These are phyloP conservation scores for Dyspetes luteomarginatus DNA, from an alignment of 2,888 invertebrate genomes.

Conservation along the genomic window DNA sequence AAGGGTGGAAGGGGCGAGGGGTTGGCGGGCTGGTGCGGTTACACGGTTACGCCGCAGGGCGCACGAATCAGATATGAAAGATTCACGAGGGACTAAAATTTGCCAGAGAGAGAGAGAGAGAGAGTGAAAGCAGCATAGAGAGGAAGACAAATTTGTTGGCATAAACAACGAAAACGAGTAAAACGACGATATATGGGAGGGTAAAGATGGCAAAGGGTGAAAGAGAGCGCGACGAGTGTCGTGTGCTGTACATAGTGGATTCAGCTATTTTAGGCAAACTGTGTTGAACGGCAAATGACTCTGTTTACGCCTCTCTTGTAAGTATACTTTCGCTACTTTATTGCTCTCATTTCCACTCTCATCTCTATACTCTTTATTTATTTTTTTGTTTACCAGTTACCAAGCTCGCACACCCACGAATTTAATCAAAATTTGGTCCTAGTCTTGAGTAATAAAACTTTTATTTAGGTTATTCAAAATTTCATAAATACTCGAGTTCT, in stretches of 20 bases:
- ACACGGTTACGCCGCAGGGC: slow-evolving; percentile 39
- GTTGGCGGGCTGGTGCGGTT: background rate
- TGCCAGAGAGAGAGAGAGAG: background rate
- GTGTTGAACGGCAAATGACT: slow-evolving; percentile 32
- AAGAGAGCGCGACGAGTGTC: slow-evolving; percentile 26
- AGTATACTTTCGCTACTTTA: background rate
- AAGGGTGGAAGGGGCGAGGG: background rate
- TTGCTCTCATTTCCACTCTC: background rate
- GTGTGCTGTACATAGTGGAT: background rate
- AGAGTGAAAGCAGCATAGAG: background rate
- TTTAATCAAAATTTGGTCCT: no score
- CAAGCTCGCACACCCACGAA: no score
- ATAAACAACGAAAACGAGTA: slow-evolving; percentile 39
- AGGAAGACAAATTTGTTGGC: slow-evolving; percentile 48
- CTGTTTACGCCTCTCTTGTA: slow-evolving; percentile 46
- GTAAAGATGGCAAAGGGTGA: background rate
- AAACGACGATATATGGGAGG: background rate
- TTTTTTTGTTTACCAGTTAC: background rate
- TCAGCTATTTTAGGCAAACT: slow-evolving; percentile 40
- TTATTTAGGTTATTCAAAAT: no score
- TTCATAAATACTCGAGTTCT: no score
- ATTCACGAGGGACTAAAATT: slow-evolving; percentile 57
- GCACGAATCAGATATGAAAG: slow-evolving; percentile 59
- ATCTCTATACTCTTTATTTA: background rate
- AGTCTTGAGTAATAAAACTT: no score